Conservation (phyloP, 2,888 invertebrate species). For the Heterodera filipjevi region DNA sequence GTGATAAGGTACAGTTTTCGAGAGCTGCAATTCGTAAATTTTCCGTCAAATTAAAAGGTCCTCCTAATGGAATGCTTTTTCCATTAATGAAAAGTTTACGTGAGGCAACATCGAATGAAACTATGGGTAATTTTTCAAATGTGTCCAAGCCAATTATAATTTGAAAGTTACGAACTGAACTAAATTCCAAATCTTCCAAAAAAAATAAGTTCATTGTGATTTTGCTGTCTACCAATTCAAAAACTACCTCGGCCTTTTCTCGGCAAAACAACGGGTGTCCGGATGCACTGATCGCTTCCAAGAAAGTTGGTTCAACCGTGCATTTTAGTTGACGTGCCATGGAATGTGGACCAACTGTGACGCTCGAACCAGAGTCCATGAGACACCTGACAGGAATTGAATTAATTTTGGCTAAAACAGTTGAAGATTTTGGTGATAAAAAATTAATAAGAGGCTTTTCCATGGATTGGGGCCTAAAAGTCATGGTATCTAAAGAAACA, state of each 20-base stretch:
- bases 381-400: slow-evolving; percentile 1
- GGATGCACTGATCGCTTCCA: not conserved
- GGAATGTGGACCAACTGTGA: not conserved
- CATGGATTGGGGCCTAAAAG: not conserved
- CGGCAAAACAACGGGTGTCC: not conserved
- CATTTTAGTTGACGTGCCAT: not conserved
- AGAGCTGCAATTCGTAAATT: not conserved
- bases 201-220: not conserved
- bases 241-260: not conserved
- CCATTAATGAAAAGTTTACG: not conserved
- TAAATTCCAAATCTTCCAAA: not conserved
- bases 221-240: not conserved
- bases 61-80: not conserved
- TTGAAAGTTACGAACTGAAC: not conserved
- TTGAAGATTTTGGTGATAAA: not conserved
- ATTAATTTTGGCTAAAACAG: not conserved
- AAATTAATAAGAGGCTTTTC: not conserved
- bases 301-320: not conserved
- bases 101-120: not conserved
- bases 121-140: not conserved
- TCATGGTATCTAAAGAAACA: not conserved
- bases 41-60: not conserved
- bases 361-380: not conserved
- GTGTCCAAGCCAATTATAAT: slow-evolving; percentile 2
- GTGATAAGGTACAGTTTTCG: not conserved